Percentiles rank a stretch among this genome's conserved stretches.
phyloP scores from a whole-genome alignment of 2,797 vertebrate genomes.

The Euthynnus affinis region DNA sequence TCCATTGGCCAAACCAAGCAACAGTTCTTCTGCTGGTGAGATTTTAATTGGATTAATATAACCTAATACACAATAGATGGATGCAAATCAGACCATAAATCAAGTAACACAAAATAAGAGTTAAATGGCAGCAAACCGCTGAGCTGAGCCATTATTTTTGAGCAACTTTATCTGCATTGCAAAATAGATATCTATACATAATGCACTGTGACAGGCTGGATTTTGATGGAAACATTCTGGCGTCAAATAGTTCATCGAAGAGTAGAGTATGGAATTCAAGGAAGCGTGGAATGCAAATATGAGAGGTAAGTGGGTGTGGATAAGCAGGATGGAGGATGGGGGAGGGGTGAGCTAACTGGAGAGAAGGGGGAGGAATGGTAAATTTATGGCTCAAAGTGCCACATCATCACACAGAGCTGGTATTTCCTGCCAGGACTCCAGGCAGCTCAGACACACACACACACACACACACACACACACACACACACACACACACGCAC shows the following conservation, averaged over 20 bases:
- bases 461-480: background rate
- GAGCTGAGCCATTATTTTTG: constrained; percentile 52
- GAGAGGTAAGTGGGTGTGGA: constrained; percentile 27
- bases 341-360: constrained; percentile 21
- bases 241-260: background rate
- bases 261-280: background rate
- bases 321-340: constrained; percentile 31
- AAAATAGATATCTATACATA: background rate
- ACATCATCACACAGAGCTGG: constrained; percentile 82
- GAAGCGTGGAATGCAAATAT: constrained; percentile 1
- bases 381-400: constrained; percentile 81
- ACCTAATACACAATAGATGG: constrained; percentile 80
- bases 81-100: constrained; percentile 73
- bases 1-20: constrained; percentile 43
- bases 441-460: constrained; percentile 56
- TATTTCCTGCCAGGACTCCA: constrained; percentile 79
- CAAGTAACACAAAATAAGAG: constrained; percentile 65
- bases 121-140: constrained; percentile 74
- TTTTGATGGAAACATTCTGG: constrained; percentile 3
- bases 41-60: constrained; percentile 78
- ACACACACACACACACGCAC: constrained; percentile 3
- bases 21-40: constrained; percentile 45
- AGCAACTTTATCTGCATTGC: constrained; percentile 29
- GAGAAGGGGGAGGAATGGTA: constrained; percentile 56
- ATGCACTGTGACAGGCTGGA: background rate